Evolutionary conservation across 2,113 vertebrate genomes (phyloP).

Genomic region (Ptychochromis oligacanthus): DNA sequence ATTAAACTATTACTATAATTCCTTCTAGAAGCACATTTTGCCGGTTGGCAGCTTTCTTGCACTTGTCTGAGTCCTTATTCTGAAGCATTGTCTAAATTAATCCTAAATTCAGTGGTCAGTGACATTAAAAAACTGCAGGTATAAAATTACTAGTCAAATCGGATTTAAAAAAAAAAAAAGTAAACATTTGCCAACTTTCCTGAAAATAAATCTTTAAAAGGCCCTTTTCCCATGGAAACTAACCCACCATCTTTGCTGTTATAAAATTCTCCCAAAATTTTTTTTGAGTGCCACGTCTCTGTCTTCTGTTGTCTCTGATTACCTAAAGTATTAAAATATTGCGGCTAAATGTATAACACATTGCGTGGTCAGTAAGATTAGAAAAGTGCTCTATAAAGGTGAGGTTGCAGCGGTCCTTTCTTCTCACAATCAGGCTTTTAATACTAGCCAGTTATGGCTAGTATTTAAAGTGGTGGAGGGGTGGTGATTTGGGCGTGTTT

Average conservation of each 20-base stretch:
- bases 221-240: accelerated
- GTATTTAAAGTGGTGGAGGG: no score
- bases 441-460: no score
- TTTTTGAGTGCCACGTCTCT: neutral
- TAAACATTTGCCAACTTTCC: neutral
- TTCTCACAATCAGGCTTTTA: no score
- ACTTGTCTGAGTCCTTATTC: no score
- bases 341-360: neutral
- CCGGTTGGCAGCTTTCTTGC: neutral
- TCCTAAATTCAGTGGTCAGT: no score
- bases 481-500: no score
- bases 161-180: neutral
- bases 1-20: neutral
- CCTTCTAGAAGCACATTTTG: neutral
- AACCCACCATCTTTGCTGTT: neutral
- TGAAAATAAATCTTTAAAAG: neutral
- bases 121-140: neutral
- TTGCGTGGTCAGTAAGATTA: no score
- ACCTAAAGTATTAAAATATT: neutral
- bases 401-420: no score
- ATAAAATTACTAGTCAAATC: neutral
- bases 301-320: neutral
- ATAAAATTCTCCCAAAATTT: neutral
- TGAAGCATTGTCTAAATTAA: no score
- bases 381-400: no score